Percentiles rank a stretch among this genome's conserved stretches.
These are phyloP conservation scores for Ylistrum balloti DNA, from an alignment of 1,140 invertebrate genomes.

Conservation along the genomic window DNA sequence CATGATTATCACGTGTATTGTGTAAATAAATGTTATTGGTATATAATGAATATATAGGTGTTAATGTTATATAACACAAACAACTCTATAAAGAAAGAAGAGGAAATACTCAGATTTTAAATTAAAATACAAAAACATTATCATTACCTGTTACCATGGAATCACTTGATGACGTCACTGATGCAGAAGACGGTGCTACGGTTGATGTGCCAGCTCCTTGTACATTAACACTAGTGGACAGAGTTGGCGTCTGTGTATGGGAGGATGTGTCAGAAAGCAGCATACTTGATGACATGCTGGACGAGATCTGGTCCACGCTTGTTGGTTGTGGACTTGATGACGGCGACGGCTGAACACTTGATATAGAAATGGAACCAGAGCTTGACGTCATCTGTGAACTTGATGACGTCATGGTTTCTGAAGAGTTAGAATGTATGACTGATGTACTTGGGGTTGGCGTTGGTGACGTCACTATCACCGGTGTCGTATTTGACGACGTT, in stretches of 20 bases:
- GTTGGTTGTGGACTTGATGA: not conserved
- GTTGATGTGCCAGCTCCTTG: no score
- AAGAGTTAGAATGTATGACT: not conserved
- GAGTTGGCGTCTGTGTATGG: not conserved
- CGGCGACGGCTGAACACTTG: not conserved
- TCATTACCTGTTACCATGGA: not conserved
- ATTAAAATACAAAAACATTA: no score
- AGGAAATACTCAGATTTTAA: no score
- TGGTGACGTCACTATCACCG: not conserved
- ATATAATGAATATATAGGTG: no score
- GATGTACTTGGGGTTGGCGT: not conserved
- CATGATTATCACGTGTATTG: no score
- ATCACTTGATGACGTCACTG: not conserved
- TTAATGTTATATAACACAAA: no score
- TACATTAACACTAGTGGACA: not conserved
- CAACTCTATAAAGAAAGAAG: no score
- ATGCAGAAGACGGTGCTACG: no score
- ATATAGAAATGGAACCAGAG: not conserved
- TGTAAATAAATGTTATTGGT: no score
- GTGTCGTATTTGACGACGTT: not conserved
- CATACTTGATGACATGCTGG: not conserved
- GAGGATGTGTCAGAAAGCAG: not conserved
- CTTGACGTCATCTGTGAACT: not conserved
- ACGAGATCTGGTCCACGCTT: not conserved
- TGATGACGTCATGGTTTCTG: not conserved